A percentile compares a stretch with the other conserved stretches of the same genome.
phyloP scores from a whole-genome alignment of 2,888 invertebrate species.

The Tribolium freemani region DNA sequence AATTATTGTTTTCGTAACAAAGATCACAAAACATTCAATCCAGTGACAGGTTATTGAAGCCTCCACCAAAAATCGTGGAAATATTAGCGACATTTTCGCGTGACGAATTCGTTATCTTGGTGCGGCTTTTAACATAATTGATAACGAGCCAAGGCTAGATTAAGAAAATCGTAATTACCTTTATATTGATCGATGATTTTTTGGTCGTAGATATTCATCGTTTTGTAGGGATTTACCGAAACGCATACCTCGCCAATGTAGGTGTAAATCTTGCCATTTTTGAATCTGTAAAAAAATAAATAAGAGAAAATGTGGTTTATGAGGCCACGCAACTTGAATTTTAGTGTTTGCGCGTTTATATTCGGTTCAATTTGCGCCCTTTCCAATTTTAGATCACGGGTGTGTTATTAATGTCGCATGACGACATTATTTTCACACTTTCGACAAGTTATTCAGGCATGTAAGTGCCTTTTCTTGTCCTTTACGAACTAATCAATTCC shows the following conservation, averaged over 20 bases:
- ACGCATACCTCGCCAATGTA: conserved; percentile 99
- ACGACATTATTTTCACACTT: neutral
- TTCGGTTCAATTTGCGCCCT: too few species aligned
- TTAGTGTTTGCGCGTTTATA: too few species aligned
- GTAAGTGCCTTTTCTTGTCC: neutral
- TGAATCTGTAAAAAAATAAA: conserved; percentile 79
- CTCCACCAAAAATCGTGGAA: too few species aligned
- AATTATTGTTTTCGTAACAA: too few species aligned
- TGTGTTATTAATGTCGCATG: too few species aligned
- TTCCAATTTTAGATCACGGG: too few species aligned
- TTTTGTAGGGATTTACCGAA: conserved; percentile 96
- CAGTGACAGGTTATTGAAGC: too few species aligned
- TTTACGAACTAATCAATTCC: neutral
- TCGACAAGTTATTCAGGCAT: neutral
- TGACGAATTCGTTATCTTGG: neutral
- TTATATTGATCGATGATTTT: conserved; percentile 91
- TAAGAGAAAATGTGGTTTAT: neutral
- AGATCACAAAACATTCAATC: too few species aligned
- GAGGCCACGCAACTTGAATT: neutral
- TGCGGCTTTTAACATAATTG: neutral
- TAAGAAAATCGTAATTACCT: conserved; percentile 67
- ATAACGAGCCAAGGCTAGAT: neutral
- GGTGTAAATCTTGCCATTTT: conserved; percentile 94
- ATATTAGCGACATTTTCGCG: neutral
- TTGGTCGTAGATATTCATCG: conserved; percentile 91